Conservation (phyloP, 1,140 invertebrate species). For the Saccostrea echinata region DNA sequence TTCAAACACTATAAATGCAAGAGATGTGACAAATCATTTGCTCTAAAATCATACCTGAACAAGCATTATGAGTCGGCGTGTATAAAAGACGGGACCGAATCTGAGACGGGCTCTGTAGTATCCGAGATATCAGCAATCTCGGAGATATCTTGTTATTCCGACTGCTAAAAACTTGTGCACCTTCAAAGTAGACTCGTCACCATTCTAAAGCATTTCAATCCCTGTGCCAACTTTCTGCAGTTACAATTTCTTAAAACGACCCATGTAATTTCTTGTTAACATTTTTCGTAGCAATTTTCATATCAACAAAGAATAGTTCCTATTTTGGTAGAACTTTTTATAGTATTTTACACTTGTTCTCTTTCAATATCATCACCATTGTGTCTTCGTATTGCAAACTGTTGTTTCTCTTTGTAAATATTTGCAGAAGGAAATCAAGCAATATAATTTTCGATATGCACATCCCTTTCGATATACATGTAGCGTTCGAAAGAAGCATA, state of each 20-base stretch:
- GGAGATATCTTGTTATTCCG: slow-evolving; percentile 30
- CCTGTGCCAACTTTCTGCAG: background rate
- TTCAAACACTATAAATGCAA: slow-evolving; percentile 97
- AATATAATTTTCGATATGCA: background rate
- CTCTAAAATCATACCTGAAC: slow-evolving; percentile 98
- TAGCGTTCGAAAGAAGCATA: background rate
- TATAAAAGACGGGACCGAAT: slow-evolving; percentile 85
- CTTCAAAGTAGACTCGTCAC: background rate
- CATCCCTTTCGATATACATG: background rate
- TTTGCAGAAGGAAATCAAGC: background rate
- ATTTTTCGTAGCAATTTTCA: background rate
- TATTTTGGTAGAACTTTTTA: slow-evolving; percentile 31
- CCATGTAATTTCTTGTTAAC: background rate
- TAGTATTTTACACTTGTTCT: slow-evolving; percentile 26
- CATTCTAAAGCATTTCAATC: background rate
- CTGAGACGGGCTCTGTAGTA: slow-evolving; percentile 41
- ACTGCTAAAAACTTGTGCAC: background rate
- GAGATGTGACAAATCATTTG: slow-evolving; percentile 96
- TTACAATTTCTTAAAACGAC: background rate
- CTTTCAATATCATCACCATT: slow-evolving; percentile 1
- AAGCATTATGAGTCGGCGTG: slow-evolving; percentile 99
- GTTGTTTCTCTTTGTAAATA: background rate
- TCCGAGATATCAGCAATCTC: slow-evolving; percentile 25
- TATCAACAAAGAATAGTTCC: background rate
- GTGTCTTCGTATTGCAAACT: slow-evolving; percentile 23